A percentile compares a stretch with the other conserved stretches of the same genome.
Conservation (phyloP, 2,113 vertebrate genomes). For the Plestiodon gilberti region DNA sequence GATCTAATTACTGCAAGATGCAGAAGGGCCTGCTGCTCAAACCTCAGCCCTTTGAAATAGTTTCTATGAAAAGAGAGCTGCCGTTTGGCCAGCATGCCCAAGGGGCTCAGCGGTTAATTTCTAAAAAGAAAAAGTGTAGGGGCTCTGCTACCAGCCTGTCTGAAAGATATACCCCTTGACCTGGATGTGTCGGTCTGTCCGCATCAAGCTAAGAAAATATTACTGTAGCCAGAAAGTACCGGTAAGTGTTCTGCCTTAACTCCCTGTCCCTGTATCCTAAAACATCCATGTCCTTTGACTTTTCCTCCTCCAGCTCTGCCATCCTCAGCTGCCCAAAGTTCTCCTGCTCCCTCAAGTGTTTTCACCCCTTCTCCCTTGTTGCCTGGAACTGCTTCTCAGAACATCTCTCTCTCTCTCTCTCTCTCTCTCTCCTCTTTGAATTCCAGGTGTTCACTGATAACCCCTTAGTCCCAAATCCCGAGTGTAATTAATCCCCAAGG, state of each 20-base stretch:
- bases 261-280: too few relatives aligned
- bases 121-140: background rate
- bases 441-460: too few relatives aligned
- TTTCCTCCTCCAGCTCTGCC: too few relatives aligned
- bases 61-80: background rate
- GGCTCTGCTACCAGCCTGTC: background rate
- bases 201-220: background rate
- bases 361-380: too few relatives aligned
- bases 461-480: too few relatives aligned
- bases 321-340: too few relatives aligned
- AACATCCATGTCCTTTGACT: too few relatives aligned
- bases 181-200: background rate
- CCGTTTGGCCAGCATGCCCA: background rate
- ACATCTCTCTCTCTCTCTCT: too few relatives aligned
- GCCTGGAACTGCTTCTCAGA: background rate
- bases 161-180: background rate
- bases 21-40: background rate
- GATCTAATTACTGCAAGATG: background rate
- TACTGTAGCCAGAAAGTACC: background rate
- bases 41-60: background rate
- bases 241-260: too few relatives aligned
- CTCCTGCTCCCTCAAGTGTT: too few relatives aligned
- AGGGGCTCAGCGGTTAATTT: background rate
- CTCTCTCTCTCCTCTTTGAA: too few relatives aligned
- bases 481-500: too few relatives aligned